Conservation (phyloP, 2,888 invertebrate species). For the Pandemis heparana region DNA sequence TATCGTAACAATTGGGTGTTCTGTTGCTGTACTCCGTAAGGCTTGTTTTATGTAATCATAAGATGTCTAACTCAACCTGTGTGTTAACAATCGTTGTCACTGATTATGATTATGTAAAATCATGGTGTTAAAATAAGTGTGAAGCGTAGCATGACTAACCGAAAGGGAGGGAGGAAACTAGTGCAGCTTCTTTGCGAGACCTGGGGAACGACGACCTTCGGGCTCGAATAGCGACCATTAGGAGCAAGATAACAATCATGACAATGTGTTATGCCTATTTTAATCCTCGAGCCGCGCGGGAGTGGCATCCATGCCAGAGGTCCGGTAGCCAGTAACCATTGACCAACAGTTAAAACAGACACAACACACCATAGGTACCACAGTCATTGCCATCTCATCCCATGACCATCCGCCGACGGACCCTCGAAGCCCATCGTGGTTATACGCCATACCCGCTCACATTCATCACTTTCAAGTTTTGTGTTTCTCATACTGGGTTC, state of each 20-base stretch:
- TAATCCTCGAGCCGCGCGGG: constrained; percentile 7
- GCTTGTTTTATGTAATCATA: constrained; percentile 55
- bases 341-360: constrained; percentile 65
- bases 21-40: constrained; percentile 48
- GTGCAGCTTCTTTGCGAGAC: constrained; percentile 11
- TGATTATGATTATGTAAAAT: constrained; percentile 55
- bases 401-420: constrained; percentile 51
- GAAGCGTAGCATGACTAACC: constrained; percentile 61
- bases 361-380: constrained; percentile 76
- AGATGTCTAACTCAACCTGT: constrained; percentile 37
- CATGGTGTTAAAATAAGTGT: constrained; percentile 52
- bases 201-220: neutral
- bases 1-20: constrained; percentile 69
- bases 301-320: constrained; percentile 20
- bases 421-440: constrained; percentile 48
- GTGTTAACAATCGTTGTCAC: constrained; percentile 34
- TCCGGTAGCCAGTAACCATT: constrained; percentile 45
- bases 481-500: constrained; percentile 61
- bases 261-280: constrained; percentile 41
- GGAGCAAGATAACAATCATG: constrained; percentile 21
- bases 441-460: constrained; percentile 51
- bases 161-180: constrained; percentile 47
- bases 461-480: constrained; percentile 58
- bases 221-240: neutral
- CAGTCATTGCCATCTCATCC: constrained; percentile 64